These are phyloP conservation scores for Tragelaphus scriptus DNA, from an alignment of 2,113 vertebrate genomes.

Conservation along the genomic window DNA sequence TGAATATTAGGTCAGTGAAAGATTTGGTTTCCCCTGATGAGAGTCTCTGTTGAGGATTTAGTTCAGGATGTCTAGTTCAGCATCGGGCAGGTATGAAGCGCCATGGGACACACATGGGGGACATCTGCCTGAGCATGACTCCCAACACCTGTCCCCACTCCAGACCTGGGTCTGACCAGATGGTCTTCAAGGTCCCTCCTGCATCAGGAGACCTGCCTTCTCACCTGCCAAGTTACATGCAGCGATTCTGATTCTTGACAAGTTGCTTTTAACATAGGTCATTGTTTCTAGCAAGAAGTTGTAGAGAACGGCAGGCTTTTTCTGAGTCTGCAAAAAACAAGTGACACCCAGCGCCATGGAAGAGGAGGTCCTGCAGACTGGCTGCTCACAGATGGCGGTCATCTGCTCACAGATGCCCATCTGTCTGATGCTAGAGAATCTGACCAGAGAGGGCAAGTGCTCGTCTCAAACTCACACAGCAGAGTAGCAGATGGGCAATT, in stretches of 20 bases:
- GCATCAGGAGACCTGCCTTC: background rate
- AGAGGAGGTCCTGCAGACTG: rapidly evolving
- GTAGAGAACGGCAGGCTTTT: slow-evolving; percentile 45
- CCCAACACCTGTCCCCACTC: background rate
- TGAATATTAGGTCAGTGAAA: rapidly evolving
- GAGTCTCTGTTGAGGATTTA: background rate
- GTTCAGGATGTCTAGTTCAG: rapidly evolving
- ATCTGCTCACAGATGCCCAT: background rate
- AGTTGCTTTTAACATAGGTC: slow-evolving; percentile 1
- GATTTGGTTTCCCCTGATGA: rapidly evolving
- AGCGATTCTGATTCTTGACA: slow-evolving; percentile 16
- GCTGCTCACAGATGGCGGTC: rapidly evolving
- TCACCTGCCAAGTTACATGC: slow-evolving; percentile 65
- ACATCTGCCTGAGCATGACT: rapidly evolving
- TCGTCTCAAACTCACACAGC: background rate
- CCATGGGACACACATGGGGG: rapidly evolving
- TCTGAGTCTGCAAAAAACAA: slow-evolving; percentile 45
- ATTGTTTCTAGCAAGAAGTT: slow-evolving; percentile 58
- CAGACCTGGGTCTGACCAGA: background rate
- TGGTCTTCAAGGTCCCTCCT: background rate
- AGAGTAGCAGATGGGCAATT: rapidly evolving
- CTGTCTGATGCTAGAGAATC: too few species aligned
- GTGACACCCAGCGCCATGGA: background rate
- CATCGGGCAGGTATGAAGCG: rapidly evolving
- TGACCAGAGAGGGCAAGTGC: background rate